Percentiles rank a stretch among this genome's conserved stretches.
These are phyloP conservation scores for Gymnorhina tibicen DNA, from an alignment of 2,113 vertebrate species.

Conservation along the genomic window DNA sequence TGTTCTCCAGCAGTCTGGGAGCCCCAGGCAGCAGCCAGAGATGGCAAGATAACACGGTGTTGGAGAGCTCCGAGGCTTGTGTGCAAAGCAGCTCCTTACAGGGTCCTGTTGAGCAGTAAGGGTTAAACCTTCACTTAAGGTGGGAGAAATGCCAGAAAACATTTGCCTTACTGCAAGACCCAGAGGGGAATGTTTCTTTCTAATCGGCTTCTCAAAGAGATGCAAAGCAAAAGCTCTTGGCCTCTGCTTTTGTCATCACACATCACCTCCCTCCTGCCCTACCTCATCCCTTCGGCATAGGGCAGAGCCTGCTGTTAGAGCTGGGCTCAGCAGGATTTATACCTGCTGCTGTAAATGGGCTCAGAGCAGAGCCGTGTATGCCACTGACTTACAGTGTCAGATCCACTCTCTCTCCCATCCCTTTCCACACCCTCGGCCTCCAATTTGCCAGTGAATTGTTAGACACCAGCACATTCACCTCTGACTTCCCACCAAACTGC, in stretches of 20 bases:
- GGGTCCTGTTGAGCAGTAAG: not conserved
- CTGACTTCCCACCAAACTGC: not conserved
- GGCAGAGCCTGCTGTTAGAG: conserved; percentile 29
- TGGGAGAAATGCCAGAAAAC: not conserved
- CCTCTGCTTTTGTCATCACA: not conserved
- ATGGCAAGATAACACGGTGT: not conserved
- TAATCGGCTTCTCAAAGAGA: conserved; percentile 40
- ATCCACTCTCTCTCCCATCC: not conserved
- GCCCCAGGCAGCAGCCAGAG: not conserved
- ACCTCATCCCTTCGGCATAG: not conserved
- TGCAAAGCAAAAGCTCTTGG: conserved; percentile 38
- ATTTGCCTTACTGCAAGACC: conserved; percentile 5
- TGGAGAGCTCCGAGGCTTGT: not conserved
- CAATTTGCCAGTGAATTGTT: conserved; percentile 25
- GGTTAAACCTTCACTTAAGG: conserved; percentile 10
- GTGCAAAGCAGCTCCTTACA: not conserved
- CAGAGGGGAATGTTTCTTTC: conserved; percentile 3
- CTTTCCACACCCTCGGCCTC: not conserved
- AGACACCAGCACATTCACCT: not conserved
- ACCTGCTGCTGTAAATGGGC: not conserved
- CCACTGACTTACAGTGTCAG: not conserved
- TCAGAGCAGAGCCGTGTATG: not conserved
- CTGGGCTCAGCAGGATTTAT: not conserved
- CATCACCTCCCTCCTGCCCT: not conserved
- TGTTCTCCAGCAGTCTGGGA: not conserved